phyloP scores from a whole-genome alignment of 2,888 invertebrate genomes.

The Apotomis turbidana region DNA sequence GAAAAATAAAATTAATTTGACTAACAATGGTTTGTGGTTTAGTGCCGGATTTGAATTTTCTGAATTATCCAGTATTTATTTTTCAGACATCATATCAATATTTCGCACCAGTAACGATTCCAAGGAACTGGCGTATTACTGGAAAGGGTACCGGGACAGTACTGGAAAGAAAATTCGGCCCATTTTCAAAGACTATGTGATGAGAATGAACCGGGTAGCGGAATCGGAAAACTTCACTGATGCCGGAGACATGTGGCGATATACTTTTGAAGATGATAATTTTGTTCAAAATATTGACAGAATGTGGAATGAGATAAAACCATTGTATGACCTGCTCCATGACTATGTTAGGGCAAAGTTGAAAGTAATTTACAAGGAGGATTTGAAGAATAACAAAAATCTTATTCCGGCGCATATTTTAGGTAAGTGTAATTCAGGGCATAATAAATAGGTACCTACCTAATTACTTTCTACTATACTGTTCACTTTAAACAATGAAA shows the following conservation, averaged over 20 bases:
- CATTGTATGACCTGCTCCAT: constrained; percentile 86
- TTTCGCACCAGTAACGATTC: constrained; percentile 82
- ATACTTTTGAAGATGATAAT: constrained; percentile 71
- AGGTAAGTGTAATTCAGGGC: constrained; percentile 68
- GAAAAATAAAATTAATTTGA: too few relatives aligned
- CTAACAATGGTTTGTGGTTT: too few relatives aligned
- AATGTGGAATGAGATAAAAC: constrained; percentile 85
- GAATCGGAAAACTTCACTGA: constrained; percentile 77
- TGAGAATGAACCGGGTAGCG: constrained; percentile 85
- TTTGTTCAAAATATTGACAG: constrained; percentile 72
- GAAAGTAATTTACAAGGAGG: constrained; percentile 74
- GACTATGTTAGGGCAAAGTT: constrained; percentile 85
- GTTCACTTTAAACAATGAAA: too few relatives aligned
- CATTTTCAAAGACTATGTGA: constrained; percentile 84
- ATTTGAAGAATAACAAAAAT: constrained; percentile 71
- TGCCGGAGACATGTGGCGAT: constrained; percentile 78
- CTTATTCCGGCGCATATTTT: constrained; percentile 88
- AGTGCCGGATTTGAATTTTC: too few relatives aligned
- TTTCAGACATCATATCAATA: constrained; percentile 68
- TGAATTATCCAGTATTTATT: not conserved
- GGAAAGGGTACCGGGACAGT: constrained; percentile 86
- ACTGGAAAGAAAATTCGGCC: constrained; percentile 85
- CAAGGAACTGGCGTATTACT: constrained; percentile 85
- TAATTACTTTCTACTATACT: too few relatives aligned
- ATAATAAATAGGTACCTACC: not conserved